Base-by-base conservation (phyloP, 1,140 invertebrate species). In the Meteorus sp. region DNA sequence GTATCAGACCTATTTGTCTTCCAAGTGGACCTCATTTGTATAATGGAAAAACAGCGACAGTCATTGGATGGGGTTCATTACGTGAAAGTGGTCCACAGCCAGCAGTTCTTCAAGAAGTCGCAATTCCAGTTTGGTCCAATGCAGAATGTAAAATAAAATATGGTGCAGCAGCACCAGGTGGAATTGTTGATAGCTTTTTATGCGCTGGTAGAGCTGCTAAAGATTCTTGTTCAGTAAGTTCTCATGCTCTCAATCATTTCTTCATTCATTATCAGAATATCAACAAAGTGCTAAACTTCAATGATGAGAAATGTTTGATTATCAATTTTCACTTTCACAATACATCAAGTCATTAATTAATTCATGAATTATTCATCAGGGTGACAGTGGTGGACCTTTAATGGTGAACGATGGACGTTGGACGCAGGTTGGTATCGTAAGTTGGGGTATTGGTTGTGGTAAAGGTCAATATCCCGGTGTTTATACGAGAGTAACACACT, bases 371-470 rank as follows among this genome's bases (percentile, higher is more conserved):
- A 31, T 41, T 44, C 17, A 35, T 11, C 73, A 95, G 93, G 93
- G 93, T 60, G 94, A 96, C 78, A 94, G 91, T 66, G 94, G 93
- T 7, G 94, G 94, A 45, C 93, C 94, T 1, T 78, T 97, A 66
- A 90, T 94, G 83, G 86, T 94, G 9, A 88, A 89, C 63, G 85
- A 88, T 37, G 88, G 88, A 22, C 84, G 85, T 56, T 92, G 90
- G 87, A 89, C 84, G 0, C 89, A 92, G 80, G 89, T 94, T 1
- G 95, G 94, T 27, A 87, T 97, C 9, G 93, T 95, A 0, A 94
- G 92, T 11, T 97, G 92, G 91, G 95, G 95, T 20, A 93, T 94
- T 66, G 93, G 93, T 22, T 97, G 94, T 72, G 94, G 93, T 5
- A 90, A 94, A 80, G 89, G 89, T 19, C 88, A 92, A 74, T 93